Conservation (phyloP, 2,113 vertebrate species). For the Nannospalax galili region DNA sequence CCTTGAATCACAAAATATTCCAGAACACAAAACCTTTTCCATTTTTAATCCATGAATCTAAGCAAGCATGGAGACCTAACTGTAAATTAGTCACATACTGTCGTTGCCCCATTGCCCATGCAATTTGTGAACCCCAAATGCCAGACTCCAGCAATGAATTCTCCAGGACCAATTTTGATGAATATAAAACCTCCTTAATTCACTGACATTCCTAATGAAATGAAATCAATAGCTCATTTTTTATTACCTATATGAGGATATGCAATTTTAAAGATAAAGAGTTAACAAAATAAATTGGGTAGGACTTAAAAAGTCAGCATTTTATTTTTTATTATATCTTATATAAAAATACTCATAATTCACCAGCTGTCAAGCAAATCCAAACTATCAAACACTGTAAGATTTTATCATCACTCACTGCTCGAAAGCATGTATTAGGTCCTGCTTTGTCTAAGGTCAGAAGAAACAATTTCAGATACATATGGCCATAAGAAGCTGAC, state of each 20-base stretch:
- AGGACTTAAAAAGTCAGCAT: background rate
- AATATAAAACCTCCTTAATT: slow-evolving; percentile 59
- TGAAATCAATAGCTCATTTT: slow-evolving; percentile 7
- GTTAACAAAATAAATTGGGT: background rate
- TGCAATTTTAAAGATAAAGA: background rate
- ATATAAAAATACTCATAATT: slow-evolving; percentile 58
- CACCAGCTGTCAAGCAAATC: slow-evolving; percentile 20
- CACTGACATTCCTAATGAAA: slow-evolving; percentile 28
- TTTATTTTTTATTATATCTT: background rate
- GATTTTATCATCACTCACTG: background rate
- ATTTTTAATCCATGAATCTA: slow-evolving; percentile 76
- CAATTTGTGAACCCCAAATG: slow-evolving; percentile 64
- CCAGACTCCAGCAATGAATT: slow-evolving; percentile 60
- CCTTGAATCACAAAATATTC: slow-evolving; percentile 85
- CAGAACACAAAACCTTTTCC: slow-evolving; percentile 79
- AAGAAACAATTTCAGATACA: background rate
- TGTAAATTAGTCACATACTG: slow-evolving; percentile 75
- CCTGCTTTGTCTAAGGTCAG: background rate
- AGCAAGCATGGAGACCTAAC: slow-evolving; percentile 81
- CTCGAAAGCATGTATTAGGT: background rate
- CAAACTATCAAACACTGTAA: background rate
- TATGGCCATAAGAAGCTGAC: background rate
- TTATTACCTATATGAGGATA: background rate
- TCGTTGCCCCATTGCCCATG: slow-evolving; percentile 41
- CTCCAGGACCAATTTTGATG: slow-evolving; percentile 54